Percentiles rank a stretch among this genome's conserved stretches.
Evolutionary conservation across 2,888 invertebrate genomes (phyloP).

Genomic region (Thera obeliscata): DNA sequence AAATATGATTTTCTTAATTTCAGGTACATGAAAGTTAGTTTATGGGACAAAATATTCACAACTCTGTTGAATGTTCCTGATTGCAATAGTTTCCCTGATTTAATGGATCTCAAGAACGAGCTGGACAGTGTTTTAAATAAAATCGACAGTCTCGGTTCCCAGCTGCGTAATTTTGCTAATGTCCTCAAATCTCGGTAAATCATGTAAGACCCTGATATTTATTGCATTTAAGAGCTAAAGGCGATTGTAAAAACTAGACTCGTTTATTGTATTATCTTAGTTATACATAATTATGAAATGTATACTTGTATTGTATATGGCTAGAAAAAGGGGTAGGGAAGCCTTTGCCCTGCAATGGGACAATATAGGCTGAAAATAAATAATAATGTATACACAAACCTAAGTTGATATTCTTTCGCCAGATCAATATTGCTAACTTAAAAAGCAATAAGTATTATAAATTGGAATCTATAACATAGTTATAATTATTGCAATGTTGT

Average conservation of each 20-base stretch:
- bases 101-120: constrained; percentile 83
- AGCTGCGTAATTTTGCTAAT: constrained; percentile 79
- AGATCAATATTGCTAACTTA: constrained; percentile 58
- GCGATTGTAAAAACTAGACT: constrained; percentile 75
- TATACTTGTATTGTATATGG: not conserved
- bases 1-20: constrained; percentile 42
- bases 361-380: too few species aligned
- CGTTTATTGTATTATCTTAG: constrained; percentile 66
- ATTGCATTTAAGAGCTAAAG: constrained; percentile 80
- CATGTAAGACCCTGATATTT: constrained; percentile 66
- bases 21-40: constrained; percentile 88
- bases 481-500: constrained; percentile 64
- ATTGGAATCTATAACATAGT: constrained; percentile 64
- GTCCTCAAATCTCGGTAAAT: constrained; percentile 83
- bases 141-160: constrained; percentile 69
- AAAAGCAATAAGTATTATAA: constrained; percentile 73
- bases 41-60: constrained; percentile 93
- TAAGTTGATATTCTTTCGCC: constrained; percentile 54
- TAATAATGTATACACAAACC: too few species aligned
- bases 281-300: constrained; percentile 59
- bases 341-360: too few species aligned
- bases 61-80: constrained; percentile 92
- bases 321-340: too few species aligned
- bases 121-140: constrained; percentile 70
- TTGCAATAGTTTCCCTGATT: constrained; percentile 90